Evolutionary conservation across 2,888 invertebrate genomes (phyloP).

Genomic region (Aleiodes testaceus): DNA sequence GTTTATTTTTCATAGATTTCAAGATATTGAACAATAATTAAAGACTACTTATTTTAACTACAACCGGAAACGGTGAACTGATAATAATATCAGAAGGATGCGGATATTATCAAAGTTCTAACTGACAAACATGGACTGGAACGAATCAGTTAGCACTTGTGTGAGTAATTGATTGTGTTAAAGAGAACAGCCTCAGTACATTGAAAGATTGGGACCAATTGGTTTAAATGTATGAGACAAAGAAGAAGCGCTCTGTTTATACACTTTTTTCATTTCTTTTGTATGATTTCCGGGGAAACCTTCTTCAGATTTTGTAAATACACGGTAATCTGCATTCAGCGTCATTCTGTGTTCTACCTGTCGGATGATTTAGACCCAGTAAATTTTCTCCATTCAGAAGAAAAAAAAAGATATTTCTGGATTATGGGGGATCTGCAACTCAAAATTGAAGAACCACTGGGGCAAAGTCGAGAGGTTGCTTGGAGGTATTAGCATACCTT

Average conservation of each 20-base stretch:
- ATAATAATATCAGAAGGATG: conserved; percentile 29
- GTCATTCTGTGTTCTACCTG: conserved; percentile 21
- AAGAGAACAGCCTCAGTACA: conserved; percentile 1
- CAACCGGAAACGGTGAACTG: conserved; percentile 5
- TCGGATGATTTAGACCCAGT: not conserved
- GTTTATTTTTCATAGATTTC: not conserved
- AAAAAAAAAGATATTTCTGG: conserved; percentile 6
- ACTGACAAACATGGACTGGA: conserved; percentile 2
- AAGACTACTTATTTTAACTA: not conserved
- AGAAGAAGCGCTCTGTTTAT: conserved; percentile 3
- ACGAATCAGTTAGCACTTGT: conserved; percentile 32
- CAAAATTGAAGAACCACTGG: conserved; percentile 17
- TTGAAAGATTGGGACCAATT: conserved; percentile 25
- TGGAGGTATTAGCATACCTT: conserved; percentile 26
- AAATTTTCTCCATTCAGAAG: not conserved
- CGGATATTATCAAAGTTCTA: conserved; percentile 9
- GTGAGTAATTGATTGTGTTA: conserved; percentile 25
- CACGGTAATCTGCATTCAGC: not conserved
- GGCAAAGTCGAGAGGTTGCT: not conserved
- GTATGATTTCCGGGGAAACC: conserved; percentile 23
- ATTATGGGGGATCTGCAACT: conserved; percentile 15
- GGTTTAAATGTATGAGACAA: not conserved
- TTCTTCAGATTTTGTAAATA: conserved; percentile 11
- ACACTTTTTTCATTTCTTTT: conserved; percentile 10
- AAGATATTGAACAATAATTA: no score